Conservation (phyloP, 2,797 vertebrate genomes). For the Galaxias olidus region DNA sequence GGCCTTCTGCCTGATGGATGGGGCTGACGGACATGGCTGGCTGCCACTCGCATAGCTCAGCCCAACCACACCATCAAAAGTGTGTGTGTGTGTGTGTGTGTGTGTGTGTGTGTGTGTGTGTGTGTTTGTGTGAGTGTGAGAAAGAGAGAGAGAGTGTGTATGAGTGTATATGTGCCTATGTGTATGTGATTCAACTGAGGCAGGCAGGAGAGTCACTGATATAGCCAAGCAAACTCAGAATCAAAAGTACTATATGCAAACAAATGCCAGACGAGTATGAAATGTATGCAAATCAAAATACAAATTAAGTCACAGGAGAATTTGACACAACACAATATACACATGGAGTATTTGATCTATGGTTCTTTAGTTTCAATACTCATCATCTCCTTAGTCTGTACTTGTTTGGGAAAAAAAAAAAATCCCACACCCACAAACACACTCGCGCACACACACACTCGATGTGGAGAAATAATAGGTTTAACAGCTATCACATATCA, state of each 20-base stretch:
- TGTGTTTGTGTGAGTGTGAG: slow-evolving; percentile 3
- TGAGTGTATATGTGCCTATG: slow-evolving; percentile 2
- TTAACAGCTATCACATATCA: not conserved
- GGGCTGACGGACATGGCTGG: slow-evolving; percentile 61
- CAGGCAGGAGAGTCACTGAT: not conserved
- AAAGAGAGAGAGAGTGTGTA: slow-evolving; percentile 2
- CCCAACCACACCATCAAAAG: slow-evolving; percentile 29
- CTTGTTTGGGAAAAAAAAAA: no score
- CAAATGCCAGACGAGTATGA: slow-evolving; percentile 8
- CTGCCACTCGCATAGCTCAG: slow-evolving; percentile 38
- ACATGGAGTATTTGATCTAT: not conserved
- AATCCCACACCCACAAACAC: slow-evolving; percentile 6
- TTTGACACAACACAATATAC: slow-evolving; percentile 21
- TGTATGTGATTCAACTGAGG: not conserved
- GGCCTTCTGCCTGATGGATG: slow-evolving; percentile 58
- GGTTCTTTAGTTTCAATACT: no score
- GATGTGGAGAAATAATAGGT: not conserved
- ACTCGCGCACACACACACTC: not conserved
- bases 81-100: not conserved
- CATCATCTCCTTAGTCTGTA: no score
- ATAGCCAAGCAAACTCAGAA: not conserved
- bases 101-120: not conserved
- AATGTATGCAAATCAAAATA: slow-evolving; percentile 49
- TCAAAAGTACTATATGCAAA: slow-evolving; percentile 35
- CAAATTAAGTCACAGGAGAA: slow-evolving; percentile 25